Percentiles rank a stretch among this genome's conserved stretches.
These are phyloP conservation scores for Monochamus alternatus DNA, from an alignment of 2,888 invertebrate genomes.

Conservation along the genomic window DNA sequence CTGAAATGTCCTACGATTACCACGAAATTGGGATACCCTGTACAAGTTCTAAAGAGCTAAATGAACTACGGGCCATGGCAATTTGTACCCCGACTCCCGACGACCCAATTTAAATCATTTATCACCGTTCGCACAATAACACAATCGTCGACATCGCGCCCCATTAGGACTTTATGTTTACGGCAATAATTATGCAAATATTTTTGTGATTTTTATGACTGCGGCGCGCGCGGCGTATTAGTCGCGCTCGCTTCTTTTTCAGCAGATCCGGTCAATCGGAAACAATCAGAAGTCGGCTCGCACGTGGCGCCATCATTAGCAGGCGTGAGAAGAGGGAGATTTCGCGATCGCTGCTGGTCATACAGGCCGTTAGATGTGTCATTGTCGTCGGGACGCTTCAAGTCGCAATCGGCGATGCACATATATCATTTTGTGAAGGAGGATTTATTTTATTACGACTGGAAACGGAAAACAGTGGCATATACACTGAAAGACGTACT, in stretches of 20 bases:
- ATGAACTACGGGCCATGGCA: neutral
- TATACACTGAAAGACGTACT: too few species aligned
- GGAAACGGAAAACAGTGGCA: too few species aligned
- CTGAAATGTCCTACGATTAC: too few species aligned
- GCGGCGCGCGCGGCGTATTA: slow-evolving; percentile 57
- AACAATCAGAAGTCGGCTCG: slow-evolving; percentile 64
- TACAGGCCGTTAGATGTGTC: slow-evolving; percentile 30
- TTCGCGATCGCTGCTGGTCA: slow-evolving; percentile 32
- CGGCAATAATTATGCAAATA: slow-evolving; percentile 60
- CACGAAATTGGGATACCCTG: too few species aligned
- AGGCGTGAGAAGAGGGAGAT: slow-evolving; percentile 68
- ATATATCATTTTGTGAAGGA: neutral
- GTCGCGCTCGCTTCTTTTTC: slow-evolving; percentile 59
- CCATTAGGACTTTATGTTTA: slow-evolving; percentile 47
- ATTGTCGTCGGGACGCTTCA: slow-evolving; percentile 11
- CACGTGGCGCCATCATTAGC: slow-evolving; percentile 70
- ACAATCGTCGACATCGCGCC: slow-evolving; percentile 26
- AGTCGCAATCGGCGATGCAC: neutral
- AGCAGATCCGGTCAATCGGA: slow-evolving; percentile 65
- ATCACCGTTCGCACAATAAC: slow-evolving; percentile 36
- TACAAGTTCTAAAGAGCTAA: neutral
- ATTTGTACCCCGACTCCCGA: slow-evolving; percentile 13
- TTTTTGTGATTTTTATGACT: slow-evolving; percentile 57
- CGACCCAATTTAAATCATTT: slow-evolving; percentile 12
- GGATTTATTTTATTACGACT: too few species aligned